Conservation (phyloP, 2,113 vertebrate species). For the Laticauda colubrina region DNA sequence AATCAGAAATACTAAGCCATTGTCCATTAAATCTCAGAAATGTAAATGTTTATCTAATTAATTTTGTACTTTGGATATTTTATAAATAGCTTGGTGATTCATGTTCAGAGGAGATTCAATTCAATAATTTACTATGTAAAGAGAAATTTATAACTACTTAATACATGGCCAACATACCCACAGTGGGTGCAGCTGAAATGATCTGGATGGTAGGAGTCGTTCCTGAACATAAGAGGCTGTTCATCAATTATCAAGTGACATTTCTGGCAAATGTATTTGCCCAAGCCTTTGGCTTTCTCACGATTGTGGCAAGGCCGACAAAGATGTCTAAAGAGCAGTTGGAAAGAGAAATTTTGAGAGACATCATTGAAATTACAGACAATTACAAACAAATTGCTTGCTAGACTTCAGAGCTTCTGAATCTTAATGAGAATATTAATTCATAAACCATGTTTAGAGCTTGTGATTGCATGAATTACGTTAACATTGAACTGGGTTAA, state of each 20-base stretch:
- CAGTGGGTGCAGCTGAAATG: conserved; percentile 79
- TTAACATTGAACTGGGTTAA: neutral
- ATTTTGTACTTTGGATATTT: neutral
- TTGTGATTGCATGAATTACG: neutral
- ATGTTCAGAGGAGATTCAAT: neutral
- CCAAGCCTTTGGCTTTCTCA: conserved; percentile 76
- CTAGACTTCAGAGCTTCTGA: neutral
- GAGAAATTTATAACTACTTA: neutral
- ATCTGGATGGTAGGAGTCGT: conserved; percentile 73
- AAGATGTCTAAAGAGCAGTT: conserved; percentile 65
- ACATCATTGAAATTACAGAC: neutral
- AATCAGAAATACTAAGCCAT: neutral
- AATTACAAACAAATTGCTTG: neutral
- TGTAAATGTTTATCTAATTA: neutral
- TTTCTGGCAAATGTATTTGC: conserved; percentile 76
- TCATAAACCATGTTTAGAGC: neutral
- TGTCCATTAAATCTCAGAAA: neutral
- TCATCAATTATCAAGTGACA: conserved; percentile 78
- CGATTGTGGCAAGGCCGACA: conserved; percentile 75
- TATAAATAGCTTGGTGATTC: neutral
- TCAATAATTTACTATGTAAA: neutral
- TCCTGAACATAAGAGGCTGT: conserved; percentile 75
- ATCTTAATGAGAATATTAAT: neutral
- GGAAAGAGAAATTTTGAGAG: conserved; percentile 13
- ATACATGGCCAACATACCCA: conserved; percentile 60